Evolutionary conservation across 1,140 invertebrate species (phyloP).

Genomic region (Lepidurus arcticus): DNA sequence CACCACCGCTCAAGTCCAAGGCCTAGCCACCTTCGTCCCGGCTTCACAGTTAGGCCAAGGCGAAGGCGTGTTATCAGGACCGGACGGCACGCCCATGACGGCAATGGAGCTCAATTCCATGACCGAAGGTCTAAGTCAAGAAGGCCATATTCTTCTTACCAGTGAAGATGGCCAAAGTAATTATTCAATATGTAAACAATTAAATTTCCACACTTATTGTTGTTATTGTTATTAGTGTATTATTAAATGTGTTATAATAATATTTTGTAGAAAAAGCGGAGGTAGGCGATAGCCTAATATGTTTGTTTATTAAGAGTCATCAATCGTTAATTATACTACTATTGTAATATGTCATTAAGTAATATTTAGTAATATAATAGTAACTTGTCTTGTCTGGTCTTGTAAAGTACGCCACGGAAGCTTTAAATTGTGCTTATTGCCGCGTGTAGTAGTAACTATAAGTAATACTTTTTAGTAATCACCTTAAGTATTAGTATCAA

Average conservation of each 20-base stretch:
- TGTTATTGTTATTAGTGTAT: slow-evolving; percentile 30
- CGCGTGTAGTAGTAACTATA: too few relatives aligned
- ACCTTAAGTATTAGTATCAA: too few relatives aligned
- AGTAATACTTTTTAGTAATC: too few relatives aligned
- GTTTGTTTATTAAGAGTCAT: too few relatives aligned
- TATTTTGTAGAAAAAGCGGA: too few relatives aligned
- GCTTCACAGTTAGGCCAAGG: slow-evolving; percentile 30
- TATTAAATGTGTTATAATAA: background rate
- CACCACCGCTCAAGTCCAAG: slow-evolving; percentile 88
- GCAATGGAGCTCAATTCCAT: slow-evolving; percentile 78
- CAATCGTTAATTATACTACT: too few relatives aligned
- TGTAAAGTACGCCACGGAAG: too few relatives aligned
- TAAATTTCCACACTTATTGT: background rate
- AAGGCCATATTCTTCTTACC: slow-evolving; percentile 90
- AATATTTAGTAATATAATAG: too few relatives aligned
- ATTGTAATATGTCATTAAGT: too few relatives aligned
- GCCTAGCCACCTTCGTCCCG: slow-evolving; percentile 54
- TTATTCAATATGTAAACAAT: slow-evolving; percentile 21
- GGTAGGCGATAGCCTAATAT: too few relatives aligned
- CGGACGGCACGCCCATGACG: slow-evolving; percentile 51
- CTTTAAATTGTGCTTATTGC: too few relatives aligned
- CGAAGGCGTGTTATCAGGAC: slow-evolving; percentile 51
- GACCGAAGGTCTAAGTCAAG: slow-evolving; percentile 79
- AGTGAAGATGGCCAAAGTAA: slow-evolving; percentile 88
- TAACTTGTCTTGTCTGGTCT: too few relatives aligned